Conservation (phyloP, 2,797 vertebrate genomes). For the Choloepus didactylus region DNA sequence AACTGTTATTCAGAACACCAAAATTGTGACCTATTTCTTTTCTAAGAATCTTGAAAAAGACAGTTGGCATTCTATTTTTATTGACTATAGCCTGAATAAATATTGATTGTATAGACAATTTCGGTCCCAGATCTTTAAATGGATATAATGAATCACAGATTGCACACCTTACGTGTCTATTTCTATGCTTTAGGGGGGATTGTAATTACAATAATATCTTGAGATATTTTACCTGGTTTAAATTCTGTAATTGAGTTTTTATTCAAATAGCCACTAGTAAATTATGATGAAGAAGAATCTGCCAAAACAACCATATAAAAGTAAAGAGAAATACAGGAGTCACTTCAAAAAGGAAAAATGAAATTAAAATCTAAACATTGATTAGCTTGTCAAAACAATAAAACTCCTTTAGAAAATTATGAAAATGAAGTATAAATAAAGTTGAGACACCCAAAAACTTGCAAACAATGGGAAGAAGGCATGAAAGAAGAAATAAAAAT, state of each 20-base stretch:
- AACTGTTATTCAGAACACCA: conserved; percentile 36
- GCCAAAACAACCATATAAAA: conserved; percentile 4
- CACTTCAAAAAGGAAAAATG: neutral
- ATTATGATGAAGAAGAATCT: neutral
- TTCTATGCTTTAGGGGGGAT: neutral
- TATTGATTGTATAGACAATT: conserved; percentile 64
- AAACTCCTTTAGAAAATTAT: conserved; percentile 40
- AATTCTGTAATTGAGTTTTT: conserved; percentile 22
- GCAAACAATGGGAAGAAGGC: neutral
- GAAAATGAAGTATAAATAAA: neutral
- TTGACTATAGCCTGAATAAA: conserved; percentile 45
- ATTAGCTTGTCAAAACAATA: neutral
- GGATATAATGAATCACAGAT: conserved; percentile 2
- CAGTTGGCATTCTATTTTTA: neutral
- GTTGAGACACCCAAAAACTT: neutral
- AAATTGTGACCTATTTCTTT: conserved; percentile 47
- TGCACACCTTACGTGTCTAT: neutral
- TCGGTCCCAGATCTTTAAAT: conserved; percentile 20
- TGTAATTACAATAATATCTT: neutral
- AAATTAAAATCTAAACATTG: neutral
- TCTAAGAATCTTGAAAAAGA: conserved; percentile 3
- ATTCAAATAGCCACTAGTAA: neutral
- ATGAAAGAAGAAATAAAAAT: neutral
- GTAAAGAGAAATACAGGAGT: neutral
- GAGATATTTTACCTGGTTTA: conserved; percentile 38